Conservation (phyloP, 2,797 vertebrate species). For the Eleutherodactylus coqui region DNA sequence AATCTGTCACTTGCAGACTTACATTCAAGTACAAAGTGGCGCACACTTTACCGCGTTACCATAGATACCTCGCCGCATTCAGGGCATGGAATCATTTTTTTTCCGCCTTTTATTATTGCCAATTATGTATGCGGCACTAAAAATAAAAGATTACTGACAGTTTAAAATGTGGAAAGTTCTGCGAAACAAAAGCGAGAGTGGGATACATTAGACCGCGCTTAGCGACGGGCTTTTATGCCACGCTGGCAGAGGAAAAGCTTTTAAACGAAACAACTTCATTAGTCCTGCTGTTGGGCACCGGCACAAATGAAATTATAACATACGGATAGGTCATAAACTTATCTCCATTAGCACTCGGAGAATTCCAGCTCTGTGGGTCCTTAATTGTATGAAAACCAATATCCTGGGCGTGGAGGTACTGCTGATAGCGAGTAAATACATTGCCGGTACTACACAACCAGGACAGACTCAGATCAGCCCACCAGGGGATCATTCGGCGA, state of each 20-base stretch:
- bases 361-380: not conserved
- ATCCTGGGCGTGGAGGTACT: not conserved
- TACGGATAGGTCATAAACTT: not conserved
- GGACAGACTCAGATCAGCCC: not conserved
- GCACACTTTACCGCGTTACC: conserved; percentile 39
- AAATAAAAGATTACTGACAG: conserved; percentile 38
- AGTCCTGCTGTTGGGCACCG: conserved; percentile 16
- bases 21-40: not conserved
- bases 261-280: not conserved
- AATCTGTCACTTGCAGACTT: conserved; percentile 5
- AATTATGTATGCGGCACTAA: conserved; percentile 45
- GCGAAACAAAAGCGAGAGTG: conserved; percentile 26
- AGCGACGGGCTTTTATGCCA: conserved; percentile 22
- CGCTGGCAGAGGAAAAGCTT: not conserved
- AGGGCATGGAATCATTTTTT: conserved; percentile 31
- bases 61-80: conserved; percentile 46
- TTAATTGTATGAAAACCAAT: not conserved
- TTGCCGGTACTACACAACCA: not conserved
- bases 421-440: not conserved
- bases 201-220: conserved; percentile 13
- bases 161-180: conserved; percentile 34
- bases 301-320: conserved; percentile 18
- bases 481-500: not conserved
- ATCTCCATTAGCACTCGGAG: not conserved
- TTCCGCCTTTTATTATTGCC: conserved; percentile 21